phyloP scores from a whole-genome alignment of 2,113 vertebrate genomes.

The Limanda limanda region DNA sequence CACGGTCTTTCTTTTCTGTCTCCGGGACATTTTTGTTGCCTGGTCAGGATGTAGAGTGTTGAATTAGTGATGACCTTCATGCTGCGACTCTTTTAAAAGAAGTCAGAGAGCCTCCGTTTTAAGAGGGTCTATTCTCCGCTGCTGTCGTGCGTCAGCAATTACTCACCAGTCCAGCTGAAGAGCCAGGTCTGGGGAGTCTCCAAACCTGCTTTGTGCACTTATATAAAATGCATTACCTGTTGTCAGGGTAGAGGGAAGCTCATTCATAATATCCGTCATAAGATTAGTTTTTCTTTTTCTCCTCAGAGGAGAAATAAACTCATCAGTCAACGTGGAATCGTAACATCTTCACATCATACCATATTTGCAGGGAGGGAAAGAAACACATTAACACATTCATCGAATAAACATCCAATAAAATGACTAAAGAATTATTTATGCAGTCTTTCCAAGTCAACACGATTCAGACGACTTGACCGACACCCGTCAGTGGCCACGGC shows the following conservation, averaged over 20 bases:
- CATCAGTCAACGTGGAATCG: slow-evolving; percentile 53
- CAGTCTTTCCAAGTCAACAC: slow-evolving; percentile 10
- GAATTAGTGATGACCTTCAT: slow-evolving; percentile 74
- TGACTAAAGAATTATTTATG: slow-evolving; percentile 12
- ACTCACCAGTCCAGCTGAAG: slow-evolving; percentile 44
- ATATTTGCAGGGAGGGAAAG: slow-evolving; percentile 31
- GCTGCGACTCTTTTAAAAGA: slow-evolving; percentile 26
- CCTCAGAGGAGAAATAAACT: slow-evolving; percentile 47
- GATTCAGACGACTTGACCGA: neutral
- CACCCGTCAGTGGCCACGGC: slow-evolving; percentile 18
- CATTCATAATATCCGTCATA: slow-evolving; percentile 54
- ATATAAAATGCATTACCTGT: slow-evolving; percentile 43
- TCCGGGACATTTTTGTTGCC: slow-evolving; percentile 49
- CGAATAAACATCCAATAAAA: slow-evolving; percentile 4
- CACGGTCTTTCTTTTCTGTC: slow-evolving; percentile 50
- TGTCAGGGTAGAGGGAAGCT: slow-evolving; percentile 44
- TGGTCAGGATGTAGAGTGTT: slow-evolving; percentile 55
- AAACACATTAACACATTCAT: slow-evolving; percentile 7
- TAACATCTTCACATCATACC: slow-evolving; percentile 55
- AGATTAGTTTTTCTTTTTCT: slow-evolving; percentile 16
- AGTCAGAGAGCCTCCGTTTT: slow-evolving; percentile 62
- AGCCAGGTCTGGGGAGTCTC: slow-evolving; percentile 24
- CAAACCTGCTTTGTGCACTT: slow-evolving; percentile 7
- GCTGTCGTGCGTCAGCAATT: slow-evolving; percentile 43
- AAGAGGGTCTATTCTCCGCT: slow-evolving; percentile 13